Conservation (phyloP, 2,797 vertebrate genomes). For the Chelonia mydas region DNA sequence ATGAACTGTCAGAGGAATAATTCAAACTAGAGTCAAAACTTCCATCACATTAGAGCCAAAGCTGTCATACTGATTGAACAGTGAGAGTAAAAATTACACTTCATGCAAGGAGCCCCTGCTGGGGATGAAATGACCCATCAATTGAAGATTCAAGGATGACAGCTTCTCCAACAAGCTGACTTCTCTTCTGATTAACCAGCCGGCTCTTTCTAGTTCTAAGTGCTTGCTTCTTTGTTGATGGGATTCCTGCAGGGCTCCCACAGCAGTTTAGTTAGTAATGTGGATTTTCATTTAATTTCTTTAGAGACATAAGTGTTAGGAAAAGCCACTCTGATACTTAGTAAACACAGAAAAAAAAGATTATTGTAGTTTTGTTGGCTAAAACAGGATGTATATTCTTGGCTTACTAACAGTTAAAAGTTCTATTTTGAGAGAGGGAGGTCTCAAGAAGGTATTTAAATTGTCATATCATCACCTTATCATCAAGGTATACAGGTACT, state of each 20-base stretch:
- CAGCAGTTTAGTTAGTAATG: constrained; percentile 65
- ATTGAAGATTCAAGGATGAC: constrained; percentile 68
- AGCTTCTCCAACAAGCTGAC: constrained; percentile 68
- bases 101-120: constrained; percentile 69
- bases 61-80: constrained; percentile 61
- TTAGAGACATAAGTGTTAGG: constrained; percentile 36
- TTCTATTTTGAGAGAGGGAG: constrained; percentile 22
- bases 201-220: constrained; percentile 41
- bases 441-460: constrained; percentile 29
- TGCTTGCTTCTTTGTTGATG: constrained; percentile 60
- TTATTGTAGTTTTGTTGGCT: neutral
- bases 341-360: neutral
- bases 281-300: constrained; percentile 66
- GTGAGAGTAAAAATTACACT: constrained; percentile 71
- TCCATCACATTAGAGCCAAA: constrained; percentile 56
- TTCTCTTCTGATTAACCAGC: constrained; percentile 71
- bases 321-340: constrained; percentile 32
- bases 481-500: constrained; percentile 26
- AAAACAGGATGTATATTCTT: neutral
- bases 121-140: constrained; percentile 77
- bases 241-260: constrained; percentile 74
- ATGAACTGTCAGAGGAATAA: constrained; percentile 33
- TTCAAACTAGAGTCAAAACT: constrained; percentile 63
- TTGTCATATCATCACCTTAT: neutral
- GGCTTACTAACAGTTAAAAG: neutral